phyloP scores from a whole-genome alignment of 1,140 invertebrate species.

The Stegodyphus mimosarum region DNA sequence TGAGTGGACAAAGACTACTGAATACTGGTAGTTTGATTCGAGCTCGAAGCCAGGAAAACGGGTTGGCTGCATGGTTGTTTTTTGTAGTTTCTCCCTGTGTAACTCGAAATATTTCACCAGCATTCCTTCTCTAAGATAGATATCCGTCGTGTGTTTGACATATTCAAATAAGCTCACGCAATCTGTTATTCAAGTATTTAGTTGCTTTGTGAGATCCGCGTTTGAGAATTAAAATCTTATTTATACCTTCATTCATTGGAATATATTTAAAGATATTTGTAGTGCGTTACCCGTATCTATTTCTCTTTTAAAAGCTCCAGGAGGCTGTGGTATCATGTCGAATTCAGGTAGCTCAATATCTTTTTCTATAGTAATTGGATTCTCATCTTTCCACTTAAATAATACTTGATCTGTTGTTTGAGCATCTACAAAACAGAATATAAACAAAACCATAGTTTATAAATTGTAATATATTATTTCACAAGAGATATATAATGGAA shows the following conservation, averaged over 20 bases:
- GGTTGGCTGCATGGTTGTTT: no score
- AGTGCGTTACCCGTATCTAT: constrained; percentile 60
- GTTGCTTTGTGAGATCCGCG: no score
- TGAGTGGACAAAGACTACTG: no score
- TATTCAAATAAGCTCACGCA: no score
- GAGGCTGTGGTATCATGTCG: constrained; percentile 25
- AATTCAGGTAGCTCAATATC: constrained; percentile 63
- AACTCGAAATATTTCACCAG: no score
- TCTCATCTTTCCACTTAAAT: constrained; percentile 53
- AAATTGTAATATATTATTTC: neutral
- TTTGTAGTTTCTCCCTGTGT: no score
- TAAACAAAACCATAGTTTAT: neutral
- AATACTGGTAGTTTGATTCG: no score
- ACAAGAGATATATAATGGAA: neutral
- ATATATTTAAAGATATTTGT: neutral
- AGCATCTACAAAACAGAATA: constrained; percentile 57
- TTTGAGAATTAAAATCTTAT: neutral
- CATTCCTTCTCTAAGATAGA: no score
- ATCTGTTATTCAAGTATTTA: no score
- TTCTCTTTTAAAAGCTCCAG: constrained; percentile 52
- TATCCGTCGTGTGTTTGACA: no score
- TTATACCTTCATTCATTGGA: neutral
- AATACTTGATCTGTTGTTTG: constrained; percentile 62
- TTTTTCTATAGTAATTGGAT: constrained; percentile 61
- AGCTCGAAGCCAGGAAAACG: no score